A percentile compares a stretch with the other conserved stretches of the same genome.
phyloP scores from a whole-genome alignment of 2,888 invertebrate genomes.

The Ectobius pallidus region DNA sequence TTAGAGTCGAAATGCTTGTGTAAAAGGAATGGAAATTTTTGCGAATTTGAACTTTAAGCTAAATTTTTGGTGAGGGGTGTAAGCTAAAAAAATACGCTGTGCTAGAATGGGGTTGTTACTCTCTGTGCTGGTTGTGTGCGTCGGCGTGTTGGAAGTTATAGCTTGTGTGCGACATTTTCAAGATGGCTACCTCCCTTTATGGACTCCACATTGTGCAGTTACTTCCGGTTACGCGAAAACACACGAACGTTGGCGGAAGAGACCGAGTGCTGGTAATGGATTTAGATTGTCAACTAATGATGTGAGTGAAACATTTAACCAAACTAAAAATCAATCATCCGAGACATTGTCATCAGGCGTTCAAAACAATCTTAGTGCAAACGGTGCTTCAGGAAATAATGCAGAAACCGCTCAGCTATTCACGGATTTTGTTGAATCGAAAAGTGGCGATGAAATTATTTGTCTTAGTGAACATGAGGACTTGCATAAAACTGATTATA shows the following conservation, averaged over 20 bases:
- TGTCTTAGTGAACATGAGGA: too few relatives aligned
- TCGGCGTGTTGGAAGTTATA: constrained; percentile 73
- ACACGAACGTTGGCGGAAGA: constrained; percentile 40
- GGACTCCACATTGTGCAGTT: constrained; percentile 28
- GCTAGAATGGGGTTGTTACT: constrained; percentile 74
- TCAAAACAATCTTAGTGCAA: background rate
- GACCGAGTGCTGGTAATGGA: constrained; percentile 31
- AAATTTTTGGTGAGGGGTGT: constrained; percentile 4
- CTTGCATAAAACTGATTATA: too few relatives aligned
- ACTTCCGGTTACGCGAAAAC: constrained; percentile 29
- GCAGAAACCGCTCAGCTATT: too few relatives aligned
- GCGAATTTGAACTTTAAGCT: background rate
- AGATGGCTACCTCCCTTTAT: constrained; percentile 52
- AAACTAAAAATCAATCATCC: background rate
- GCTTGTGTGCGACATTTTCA: constrained; percentile 63
- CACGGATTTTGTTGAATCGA: too few relatives aligned
- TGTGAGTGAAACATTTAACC: background rate
- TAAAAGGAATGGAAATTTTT: background rate
- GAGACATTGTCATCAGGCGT: background rate
- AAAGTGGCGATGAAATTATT: too few relatives aligned
- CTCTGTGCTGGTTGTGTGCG: constrained; percentile 75
- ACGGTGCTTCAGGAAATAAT: too few relatives aligned
- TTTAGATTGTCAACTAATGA: constrained; percentile 1
- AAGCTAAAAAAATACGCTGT: background rate
- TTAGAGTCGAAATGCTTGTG: constrained; percentile 18